Percentiles rank a stretch among this genome's conserved stretches.
These are phyloP conservation scores for Laterallus jamaicensis DNA, from an alignment of 2,113 vertebrate species.

Conservation along the genomic window DNA sequence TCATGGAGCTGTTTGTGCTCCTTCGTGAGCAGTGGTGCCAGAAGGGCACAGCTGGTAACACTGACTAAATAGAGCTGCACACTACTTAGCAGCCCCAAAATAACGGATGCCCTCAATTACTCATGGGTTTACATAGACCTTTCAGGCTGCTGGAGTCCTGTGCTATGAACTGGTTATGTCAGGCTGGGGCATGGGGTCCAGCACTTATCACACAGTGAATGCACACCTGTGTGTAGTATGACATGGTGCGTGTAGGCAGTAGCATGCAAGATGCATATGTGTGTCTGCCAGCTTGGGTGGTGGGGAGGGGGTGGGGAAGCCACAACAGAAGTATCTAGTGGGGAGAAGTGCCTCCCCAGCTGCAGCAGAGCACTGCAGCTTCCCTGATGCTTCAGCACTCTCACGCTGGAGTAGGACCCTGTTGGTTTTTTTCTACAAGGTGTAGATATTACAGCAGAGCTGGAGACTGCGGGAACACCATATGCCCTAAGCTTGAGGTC, in stretches of 20 bases:
- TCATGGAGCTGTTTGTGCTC: not conserved
- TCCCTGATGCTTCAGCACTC: not conserved
- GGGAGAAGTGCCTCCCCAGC: not conserved
- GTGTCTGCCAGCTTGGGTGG: not conserved
- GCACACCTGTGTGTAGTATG: not conserved
- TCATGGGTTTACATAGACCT: not conserved
- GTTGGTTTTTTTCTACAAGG: not conserved
- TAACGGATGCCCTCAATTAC: not conserved
- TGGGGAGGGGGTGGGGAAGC: not conserved
- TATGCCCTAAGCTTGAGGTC: not conserved
- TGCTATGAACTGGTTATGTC: not conserved
- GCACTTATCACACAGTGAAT: not conserved
- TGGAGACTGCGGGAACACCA: not conserved
- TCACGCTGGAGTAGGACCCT: not conserved
- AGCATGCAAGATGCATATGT: not conserved
- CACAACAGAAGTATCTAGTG: not conserved
- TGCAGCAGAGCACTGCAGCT: not conserved
- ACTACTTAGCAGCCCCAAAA: not conserved
- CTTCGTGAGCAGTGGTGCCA: not conserved
- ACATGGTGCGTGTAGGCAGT: accelerated
- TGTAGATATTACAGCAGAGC: not conserved
- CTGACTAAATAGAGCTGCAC: not conserved
- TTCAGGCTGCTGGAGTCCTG: not conserved
- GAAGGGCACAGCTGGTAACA: not conserved
- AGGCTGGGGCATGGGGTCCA: not conserved